Evolutionary conservation across 1,140 invertebrate species (phyloP).

Genomic region (Listronotus bonariensis): DNA sequence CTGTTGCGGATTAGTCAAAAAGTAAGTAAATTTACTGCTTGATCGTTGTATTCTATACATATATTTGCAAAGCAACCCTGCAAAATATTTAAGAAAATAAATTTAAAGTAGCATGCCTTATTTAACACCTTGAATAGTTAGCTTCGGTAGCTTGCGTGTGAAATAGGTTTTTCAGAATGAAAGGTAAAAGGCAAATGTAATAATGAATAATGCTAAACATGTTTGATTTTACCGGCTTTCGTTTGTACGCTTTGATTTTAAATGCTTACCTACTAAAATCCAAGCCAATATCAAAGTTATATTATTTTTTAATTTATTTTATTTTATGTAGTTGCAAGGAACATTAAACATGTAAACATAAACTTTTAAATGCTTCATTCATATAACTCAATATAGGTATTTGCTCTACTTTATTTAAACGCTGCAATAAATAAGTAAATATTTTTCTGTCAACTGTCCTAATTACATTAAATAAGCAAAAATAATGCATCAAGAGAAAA

Average conservation of each 20-base stretch:
- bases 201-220: constrained; percentile 5
- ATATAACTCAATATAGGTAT: no score
- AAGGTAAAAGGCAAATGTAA: constrained; percentile 19
- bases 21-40: constrained; percentile 43
- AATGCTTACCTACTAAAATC: not conserved
- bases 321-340: no score
- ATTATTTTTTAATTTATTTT: not conserved
- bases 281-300: constrained; percentile 1
- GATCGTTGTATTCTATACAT: not conserved
- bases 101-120: constrained; percentile 19
- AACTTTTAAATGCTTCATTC: no score
- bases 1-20: constrained; percentile 47
- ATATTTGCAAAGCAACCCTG: not conserved
- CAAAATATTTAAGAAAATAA: not conserved
- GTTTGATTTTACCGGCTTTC: constrained; percentile 22
- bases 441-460: no score
- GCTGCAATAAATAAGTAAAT: no score
- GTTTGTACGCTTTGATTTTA: not conserved
- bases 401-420: no score
- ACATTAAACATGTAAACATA: no score
- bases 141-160: constrained; percentile 26
- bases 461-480: no score
- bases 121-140: constrained; percentile 17
- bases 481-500: no score
- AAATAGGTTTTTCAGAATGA: constrained; percentile 20